Conservation (phyloP, 2,888 invertebrate species). For the Brassicogethes aeneus region DNA sequence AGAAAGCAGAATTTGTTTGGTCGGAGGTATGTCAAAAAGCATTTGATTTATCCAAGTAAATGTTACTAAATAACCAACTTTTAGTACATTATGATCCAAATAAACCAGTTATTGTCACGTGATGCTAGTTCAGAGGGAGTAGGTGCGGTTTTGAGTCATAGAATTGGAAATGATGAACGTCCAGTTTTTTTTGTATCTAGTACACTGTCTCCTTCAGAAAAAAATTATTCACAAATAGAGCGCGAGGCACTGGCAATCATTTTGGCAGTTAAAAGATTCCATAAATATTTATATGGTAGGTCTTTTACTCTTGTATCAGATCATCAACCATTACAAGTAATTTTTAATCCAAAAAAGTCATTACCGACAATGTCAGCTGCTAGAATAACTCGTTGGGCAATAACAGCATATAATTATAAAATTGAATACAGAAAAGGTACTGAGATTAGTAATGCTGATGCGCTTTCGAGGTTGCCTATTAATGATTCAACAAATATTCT, state of each 20-base stretch:
- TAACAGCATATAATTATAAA: background rate
- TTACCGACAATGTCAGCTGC: slow-evolving; percentile 11
- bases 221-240: slow-evolving; percentile 29
- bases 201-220: slow-evolving; percentile 25
- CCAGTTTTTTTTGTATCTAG: slow-evolving; percentile 27
- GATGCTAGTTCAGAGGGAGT: slow-evolving; percentile 25
- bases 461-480: slow-evolving; percentile 8
- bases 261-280: slow-evolving; percentile 28
- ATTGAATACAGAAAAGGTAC: slow-evolving; percentile 1
- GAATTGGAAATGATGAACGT: slow-evolving; percentile 20
- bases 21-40: slow-evolving; percentile 8
- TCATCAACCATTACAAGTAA: slow-evolving; percentile 13
- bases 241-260: slow-evolving; percentile 30
- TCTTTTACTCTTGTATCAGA: slow-evolving; percentile 19
- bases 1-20: slow-evolving; percentile 11
- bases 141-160: slow-evolving; percentile 24
- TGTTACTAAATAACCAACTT: slow-evolving; percentile 11
- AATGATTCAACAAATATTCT: slow-evolving; percentile 1
- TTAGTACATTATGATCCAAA: slow-evolving; percentile 16
- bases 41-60: slow-evolving; percentile 14
- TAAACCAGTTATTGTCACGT: slow-evolving; percentile 20
- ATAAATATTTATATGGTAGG: slow-evolving; percentile 30
- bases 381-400: slow-evolving; percentile 11
- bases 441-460: slow-evolving; percentile 1
- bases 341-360: slow-evolving; percentile 12